These are phyloP conservation scores for Glossophaga mutica DNA, from an alignment of 2,797 vertebrate genomes.

Conservation along the genomic window DNA sequence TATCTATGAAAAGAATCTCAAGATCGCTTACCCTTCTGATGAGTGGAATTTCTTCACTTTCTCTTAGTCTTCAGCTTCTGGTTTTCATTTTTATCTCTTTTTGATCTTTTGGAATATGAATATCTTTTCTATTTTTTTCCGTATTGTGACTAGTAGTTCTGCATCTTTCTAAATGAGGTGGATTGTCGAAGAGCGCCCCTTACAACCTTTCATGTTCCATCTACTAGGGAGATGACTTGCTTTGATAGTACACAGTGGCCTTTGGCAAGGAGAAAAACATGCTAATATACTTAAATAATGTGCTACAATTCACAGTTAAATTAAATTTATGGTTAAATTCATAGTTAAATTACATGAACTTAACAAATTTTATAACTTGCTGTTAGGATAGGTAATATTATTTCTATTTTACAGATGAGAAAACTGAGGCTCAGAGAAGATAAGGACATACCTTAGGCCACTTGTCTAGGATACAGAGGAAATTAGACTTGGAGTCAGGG, in stretches of 20 bases:
- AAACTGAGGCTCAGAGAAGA: constrained; percentile 33
- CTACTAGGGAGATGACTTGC: background rate
- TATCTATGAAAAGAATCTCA: too few relatives aligned
- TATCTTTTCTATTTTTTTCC: background rate
- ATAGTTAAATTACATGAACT: background rate
- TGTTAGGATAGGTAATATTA: background rate
- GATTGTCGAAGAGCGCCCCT: background rate
- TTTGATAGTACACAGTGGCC: background rate
- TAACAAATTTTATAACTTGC: background rate
- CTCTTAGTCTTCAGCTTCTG: too few relatives aligned
- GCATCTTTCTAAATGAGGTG: background rate
- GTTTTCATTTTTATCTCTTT: too few relatives aligned
- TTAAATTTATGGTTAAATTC: background rate
- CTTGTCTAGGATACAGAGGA: background rate
- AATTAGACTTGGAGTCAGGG: background rate
- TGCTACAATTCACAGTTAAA: background rate
- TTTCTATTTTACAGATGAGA: background rate
- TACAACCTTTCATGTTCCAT: background rate
- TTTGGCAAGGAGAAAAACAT: background rate
- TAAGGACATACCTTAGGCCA: background rate
- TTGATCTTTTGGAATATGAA: background rate
- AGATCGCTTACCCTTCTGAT: too few relatives aligned
- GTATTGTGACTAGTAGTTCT: background rate
- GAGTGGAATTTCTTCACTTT: too few relatives aligned
- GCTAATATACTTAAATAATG: background rate